phyloP scores from a whole-genome alignment of 1,140 invertebrate species.

The Megathymus violae region DNA sequence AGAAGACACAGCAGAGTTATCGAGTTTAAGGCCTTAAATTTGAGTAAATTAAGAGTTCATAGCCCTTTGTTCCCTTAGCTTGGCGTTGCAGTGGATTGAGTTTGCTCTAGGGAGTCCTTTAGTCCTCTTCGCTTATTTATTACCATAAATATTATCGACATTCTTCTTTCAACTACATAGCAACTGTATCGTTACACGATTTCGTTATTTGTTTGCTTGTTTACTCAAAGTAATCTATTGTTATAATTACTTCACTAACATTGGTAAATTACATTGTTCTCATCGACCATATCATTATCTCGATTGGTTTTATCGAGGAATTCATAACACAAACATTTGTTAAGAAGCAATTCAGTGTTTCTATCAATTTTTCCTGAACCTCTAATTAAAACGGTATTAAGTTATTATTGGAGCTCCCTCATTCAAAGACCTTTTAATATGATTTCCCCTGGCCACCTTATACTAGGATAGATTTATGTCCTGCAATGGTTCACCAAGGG shows the following conservation, averaged over 20 bases:
- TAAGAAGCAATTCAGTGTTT: not conserved
- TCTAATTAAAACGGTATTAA: not conserved
- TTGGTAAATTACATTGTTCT: slow-evolving; percentile 1
- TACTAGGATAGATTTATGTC: too few relatives aligned
- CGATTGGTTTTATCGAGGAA: not conserved
- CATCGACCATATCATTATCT: not conserved
- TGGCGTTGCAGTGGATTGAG: not conserved
- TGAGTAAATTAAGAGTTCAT: not conserved
- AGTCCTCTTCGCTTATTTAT: not conserved
- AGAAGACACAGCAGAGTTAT: too few relatives aligned
- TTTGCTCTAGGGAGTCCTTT: not conserved
- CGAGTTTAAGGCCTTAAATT: not conserved
- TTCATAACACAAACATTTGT: not conserved
- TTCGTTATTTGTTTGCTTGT: not conserved
- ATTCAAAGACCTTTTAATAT: too few relatives aligned
- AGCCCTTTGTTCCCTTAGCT: not conserved
- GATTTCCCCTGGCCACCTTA: too few relatives aligned
- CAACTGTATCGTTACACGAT: not conserved
- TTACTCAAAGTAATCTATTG: not conserved
- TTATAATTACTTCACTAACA: slow-evolving; percentile 1
- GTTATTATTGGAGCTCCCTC: too few relatives aligned
- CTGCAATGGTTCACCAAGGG: too few relatives aligned
- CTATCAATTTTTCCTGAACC: not conserved
- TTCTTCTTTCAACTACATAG: too few relatives aligned
- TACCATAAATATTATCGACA: too few relatives aligned